Conservation (phyloP, 2,113 vertebrate genomes). For the Heteronetta atricapilla region DNA sequence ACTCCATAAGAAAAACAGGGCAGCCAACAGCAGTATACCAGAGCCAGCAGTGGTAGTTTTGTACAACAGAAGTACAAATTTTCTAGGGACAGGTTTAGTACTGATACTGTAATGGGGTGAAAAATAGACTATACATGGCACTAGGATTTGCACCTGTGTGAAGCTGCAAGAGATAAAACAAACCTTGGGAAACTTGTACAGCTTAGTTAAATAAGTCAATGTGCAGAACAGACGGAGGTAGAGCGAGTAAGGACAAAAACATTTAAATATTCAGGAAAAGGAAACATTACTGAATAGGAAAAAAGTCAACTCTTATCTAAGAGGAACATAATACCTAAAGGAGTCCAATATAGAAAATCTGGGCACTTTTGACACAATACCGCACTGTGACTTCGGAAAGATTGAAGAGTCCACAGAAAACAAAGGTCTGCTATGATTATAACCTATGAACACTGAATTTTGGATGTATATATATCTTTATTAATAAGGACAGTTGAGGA, state of each 20-base stretch:
- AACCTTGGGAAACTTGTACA: background rate
- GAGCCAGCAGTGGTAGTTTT: background rate
- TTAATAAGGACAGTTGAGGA: background rate
- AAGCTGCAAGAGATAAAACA: background rate
- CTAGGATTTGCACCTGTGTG: background rate
- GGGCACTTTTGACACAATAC: background rate
- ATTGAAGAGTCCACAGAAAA: background rate
- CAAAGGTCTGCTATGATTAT: background rate
- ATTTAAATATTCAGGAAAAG: background rate
- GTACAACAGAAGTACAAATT: background rate
- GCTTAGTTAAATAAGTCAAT: background rate
- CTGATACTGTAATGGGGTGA: background rate
- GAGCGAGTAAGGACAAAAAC: background rate
- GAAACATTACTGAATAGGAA: background rate
- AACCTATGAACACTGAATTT: background rate
- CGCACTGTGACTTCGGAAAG: background rate
- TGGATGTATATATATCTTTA: background rate
- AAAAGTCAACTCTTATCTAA: background rate
- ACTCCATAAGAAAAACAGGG: background rate
- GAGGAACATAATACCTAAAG: background rate
- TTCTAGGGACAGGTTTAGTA: background rate
- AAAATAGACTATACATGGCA: background rate
- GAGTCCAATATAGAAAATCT: background rate
- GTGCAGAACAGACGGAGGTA: background rate
- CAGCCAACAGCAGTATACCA: background rate